phyloP scores from a whole-genome alignment of 2,888 invertebrate genomes.

The Chironomus riparius region DNA sequence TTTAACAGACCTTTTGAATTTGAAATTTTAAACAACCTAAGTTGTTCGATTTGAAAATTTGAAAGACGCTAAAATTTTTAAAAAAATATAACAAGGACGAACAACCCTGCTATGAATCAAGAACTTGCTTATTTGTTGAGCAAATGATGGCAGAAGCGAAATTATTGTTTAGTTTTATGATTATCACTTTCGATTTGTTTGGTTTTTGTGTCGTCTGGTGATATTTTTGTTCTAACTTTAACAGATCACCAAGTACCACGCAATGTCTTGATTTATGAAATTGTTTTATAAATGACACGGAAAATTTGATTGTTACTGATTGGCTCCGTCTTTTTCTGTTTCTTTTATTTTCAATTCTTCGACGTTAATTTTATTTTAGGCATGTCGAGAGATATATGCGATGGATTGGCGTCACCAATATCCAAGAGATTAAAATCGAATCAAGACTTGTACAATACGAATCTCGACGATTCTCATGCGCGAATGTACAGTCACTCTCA shows the following conservation, averaged over 20 bases:
- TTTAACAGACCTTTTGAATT: too few species aligned
- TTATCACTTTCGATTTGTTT: conserved; percentile 21
- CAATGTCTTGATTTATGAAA: conserved; percentile 24
- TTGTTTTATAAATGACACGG: neutral
- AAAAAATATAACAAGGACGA: neutral
- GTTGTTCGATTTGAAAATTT: too few species aligned
- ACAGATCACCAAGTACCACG: conserved; percentile 18
- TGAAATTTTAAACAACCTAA: too few species aligned
- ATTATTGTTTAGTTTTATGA: conserved; percentile 1
- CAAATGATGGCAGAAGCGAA: neutral
- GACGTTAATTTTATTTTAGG: neutral
- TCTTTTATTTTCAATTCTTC: neutral
- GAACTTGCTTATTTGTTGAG: neutral
- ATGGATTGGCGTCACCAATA: conserved; percentile 38
- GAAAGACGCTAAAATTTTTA: too few species aligned
- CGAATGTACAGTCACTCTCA: conserved; percentile 41
- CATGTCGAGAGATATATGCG: conserved; percentile 36
- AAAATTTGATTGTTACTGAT: neutral
- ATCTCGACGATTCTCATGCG: conserved; percentile 39
- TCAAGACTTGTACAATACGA: conserved; percentile 34
- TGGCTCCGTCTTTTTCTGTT: neutral
- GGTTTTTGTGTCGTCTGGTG: neutral
- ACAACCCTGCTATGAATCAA: neutral
- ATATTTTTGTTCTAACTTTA: neutral
- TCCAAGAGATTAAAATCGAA: conserved; percentile 40